These are phyloP conservation scores for Azemiops feae DNA, from an alignment of 2,113 vertebrate genomes.

Conservation along the genomic window DNA sequence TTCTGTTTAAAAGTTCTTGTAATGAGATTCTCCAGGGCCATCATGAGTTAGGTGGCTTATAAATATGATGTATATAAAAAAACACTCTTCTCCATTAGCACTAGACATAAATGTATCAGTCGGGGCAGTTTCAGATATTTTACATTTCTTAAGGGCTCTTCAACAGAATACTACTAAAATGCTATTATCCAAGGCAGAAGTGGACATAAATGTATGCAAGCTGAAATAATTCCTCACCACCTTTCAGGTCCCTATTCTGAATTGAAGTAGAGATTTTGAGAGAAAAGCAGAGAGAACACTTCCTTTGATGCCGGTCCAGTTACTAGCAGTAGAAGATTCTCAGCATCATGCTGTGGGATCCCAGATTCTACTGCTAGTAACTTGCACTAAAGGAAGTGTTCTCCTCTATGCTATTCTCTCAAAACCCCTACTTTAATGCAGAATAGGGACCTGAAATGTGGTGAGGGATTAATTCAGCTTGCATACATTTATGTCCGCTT, in stretches of 20 bases:
- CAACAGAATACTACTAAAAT: neutral
- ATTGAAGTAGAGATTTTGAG: neutral
- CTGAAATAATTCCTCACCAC: neutral
- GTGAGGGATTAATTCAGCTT: neutral
- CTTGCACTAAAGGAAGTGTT: neutral
- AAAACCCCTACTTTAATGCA: neutral
- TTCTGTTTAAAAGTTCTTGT: neutral
- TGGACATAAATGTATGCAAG: neutral
- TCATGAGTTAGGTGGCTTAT: neutral
- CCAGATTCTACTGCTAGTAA: neutral
- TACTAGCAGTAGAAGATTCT: neutral
- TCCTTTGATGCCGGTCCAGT: neutral
- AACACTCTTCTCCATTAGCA: neutral
- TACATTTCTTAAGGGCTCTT: neutral
- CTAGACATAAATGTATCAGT: neutral
- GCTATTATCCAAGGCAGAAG: neutral
- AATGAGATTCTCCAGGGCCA: neutral
- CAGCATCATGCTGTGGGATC: neutral
- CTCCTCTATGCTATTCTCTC: neutral
- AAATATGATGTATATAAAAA: neutral
- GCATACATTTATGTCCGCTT: neutral
- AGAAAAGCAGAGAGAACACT: neutral
- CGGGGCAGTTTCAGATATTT: neutral
- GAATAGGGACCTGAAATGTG: neutral
- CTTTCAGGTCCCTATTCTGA: neutral